Conservation (phyloP, 2,797 vertebrate species). For the Peromyscus attwateri region DNA sequence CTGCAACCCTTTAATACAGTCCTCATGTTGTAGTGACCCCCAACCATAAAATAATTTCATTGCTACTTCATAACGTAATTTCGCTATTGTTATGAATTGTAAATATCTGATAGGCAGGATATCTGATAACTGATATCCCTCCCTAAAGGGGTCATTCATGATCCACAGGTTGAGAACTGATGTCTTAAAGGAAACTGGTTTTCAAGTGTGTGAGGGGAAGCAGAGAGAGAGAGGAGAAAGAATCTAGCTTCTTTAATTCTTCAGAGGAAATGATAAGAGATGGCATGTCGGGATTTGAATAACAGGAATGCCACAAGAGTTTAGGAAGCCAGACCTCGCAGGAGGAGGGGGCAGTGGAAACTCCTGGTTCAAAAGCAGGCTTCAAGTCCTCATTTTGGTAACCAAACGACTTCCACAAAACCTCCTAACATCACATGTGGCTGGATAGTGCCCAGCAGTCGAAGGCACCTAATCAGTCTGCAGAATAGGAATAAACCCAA, state of each 20-base stretch:
- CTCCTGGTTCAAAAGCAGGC: neutral
- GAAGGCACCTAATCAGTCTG: neutral
- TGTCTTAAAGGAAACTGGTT: neutral
- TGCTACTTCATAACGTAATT: neutral
- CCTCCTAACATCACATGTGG: neutral
- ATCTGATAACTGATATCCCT: neutral
- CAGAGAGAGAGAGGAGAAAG: neutral
- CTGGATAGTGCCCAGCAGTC: neutral
- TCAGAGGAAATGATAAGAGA: neutral
- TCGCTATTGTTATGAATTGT: neutral
- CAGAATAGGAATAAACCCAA: neutral
- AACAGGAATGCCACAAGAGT: neutral
- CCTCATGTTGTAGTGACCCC: neutral
- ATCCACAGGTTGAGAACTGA: neutral
- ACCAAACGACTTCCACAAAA: neutral
- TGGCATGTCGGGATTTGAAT: neutral
- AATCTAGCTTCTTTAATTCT: neutral
- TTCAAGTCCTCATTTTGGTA: neutral
- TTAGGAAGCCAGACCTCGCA: neutral
- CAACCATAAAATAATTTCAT: neutral
- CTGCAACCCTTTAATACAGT: neutral
- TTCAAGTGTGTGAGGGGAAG: neutral
- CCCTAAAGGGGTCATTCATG: neutral
- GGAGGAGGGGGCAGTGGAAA: neutral
- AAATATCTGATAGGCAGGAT: neutral